A percentile compares a stretch with the other conserved stretches of the same genome.
Conservation (phyloP, 1,140 invertebrate species). For the Cydia splendana region DNA sequence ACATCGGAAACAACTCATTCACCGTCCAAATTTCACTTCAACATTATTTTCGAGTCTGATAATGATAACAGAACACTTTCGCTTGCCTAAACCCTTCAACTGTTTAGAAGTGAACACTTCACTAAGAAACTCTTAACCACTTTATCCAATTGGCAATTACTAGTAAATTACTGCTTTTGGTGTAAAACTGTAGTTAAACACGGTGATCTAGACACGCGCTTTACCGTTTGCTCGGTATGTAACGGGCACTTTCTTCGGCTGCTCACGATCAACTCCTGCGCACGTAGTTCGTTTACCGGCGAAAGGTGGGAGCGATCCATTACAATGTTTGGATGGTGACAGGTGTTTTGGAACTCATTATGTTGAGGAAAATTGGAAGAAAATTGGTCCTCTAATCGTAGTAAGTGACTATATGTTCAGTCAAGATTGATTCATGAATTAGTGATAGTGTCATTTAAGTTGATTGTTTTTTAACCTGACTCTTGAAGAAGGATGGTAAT, state of each 20-base stretch:
- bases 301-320: constrained; percentile 44
- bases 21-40: constrained; percentile 18
- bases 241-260: constrained; percentile 52
- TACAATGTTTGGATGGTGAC: background rate
- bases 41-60: constrained; percentile 10
- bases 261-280: constrained; percentile 45
- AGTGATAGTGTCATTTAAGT: too few relatives aligned
- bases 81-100: background rate
- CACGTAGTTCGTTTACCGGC: constrained; percentile 38
- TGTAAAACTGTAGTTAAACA: background rate
- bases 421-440: too few relatives aligned
- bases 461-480: too few relatives aligned
- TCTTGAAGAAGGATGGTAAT: too few relatives aligned
- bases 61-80: constrained; percentile 5
- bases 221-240: constrained; percentile 27
- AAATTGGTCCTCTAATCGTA: background rate
- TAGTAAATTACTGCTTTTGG: background rate
- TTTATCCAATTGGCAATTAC: background rate
- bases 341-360: background rate
- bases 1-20: constrained; percentile 15
- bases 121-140: background rate
- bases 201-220: background rate
- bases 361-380: background rate
- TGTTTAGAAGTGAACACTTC: background rate
- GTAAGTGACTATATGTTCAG: too few relatives aligned